phyloP scores from a whole-genome alignment of 2,888 invertebrate genomes.

The Alentia gelatinosa region DNA sequence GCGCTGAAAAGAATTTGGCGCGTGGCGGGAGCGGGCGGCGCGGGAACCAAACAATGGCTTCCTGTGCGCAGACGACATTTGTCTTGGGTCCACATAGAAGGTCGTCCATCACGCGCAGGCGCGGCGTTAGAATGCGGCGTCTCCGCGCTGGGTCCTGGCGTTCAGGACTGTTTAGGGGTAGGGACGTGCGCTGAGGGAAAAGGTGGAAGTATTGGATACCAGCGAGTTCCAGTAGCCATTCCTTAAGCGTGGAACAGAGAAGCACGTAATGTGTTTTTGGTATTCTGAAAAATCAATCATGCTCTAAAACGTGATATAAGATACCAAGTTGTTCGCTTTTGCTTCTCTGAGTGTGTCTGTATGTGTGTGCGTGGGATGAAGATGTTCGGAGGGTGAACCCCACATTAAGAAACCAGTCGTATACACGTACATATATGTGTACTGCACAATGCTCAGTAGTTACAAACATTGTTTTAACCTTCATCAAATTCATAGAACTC shows the following conservation, averaged over 20 bases:
- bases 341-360: too few species aligned
- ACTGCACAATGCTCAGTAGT: background rate
- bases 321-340: too few species aligned
- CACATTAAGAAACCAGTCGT: too few species aligned
- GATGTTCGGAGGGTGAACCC: too few species aligned
- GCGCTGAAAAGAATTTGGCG: constrained; percentile 40
- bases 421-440: background rate
- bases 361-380: too few species aligned
- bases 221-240: background rate
- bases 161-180: background rate
- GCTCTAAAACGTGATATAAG: too few species aligned
- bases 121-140: background rate
- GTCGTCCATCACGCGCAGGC: background rate
- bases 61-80: constrained; percentile 16
- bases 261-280: background rate
- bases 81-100: constrained; percentile 6
- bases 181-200: background rate
- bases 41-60: constrained; percentile 41
- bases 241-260: background rate
- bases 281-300: background rate
- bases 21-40: background rate
- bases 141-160: background rate
- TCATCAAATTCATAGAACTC: background rate
- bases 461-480: background rate
- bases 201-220: background rate